Conservation (phyloP, 2,113 vertebrate species). For the Galemys pyrenaicus region DNA sequence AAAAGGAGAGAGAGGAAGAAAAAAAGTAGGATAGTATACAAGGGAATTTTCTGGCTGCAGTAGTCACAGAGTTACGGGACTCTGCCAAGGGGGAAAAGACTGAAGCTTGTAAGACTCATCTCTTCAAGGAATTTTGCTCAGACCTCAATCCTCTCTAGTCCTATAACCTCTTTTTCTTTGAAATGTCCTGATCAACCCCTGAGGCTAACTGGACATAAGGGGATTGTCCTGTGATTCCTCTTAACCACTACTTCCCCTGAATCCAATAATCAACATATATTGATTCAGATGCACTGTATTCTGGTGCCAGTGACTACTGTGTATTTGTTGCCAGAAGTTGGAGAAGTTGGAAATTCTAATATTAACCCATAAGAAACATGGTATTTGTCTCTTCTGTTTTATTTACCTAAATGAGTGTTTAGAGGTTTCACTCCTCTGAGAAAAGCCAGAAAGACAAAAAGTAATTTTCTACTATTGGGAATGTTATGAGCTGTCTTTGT, state of each 20-base stretch:
- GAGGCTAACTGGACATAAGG: neutral
- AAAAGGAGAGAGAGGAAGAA: too few species aligned
- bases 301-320: neutral
- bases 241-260: neutral
- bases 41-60: neutral
- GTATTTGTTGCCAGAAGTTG: neutral
- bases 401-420: neutral
- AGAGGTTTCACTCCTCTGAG: constrained; percentile 7
- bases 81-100: neutral
- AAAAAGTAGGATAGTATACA: too few species aligned
- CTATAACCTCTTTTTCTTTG: neutral
- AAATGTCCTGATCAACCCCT: neutral
- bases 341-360: neutral
- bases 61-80: neutral
- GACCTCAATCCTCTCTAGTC: neutral
- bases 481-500: neutral
- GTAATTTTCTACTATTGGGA: constrained; percentile 21
- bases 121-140: neutral
- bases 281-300: neutral
- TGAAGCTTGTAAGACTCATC: neutral
- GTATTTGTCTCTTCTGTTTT: neutral
- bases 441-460: neutral
- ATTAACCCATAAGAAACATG: neutral
- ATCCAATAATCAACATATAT: neutral
- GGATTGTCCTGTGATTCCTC: neutral